These are phyloP conservation scores for Gasteruption jaculator DNA, from an alignment of 2,888 invertebrate genomes.

Conservation along the genomic window DNA sequence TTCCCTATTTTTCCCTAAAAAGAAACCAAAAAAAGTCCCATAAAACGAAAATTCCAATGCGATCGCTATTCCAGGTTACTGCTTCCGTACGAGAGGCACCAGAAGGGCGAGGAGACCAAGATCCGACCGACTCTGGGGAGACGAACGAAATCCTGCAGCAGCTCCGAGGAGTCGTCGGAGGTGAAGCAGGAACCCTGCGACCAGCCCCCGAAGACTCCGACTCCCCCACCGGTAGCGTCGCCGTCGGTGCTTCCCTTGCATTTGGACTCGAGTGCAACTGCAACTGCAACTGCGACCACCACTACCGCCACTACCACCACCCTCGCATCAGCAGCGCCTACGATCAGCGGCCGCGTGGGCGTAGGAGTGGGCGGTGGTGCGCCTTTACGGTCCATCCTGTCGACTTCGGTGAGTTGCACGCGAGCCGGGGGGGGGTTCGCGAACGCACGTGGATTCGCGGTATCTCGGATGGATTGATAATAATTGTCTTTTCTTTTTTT, in stretches of 20 bases:
- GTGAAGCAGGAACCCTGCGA: slow-evolving; percentile 45
- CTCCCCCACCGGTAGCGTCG: no score
- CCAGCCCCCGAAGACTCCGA: slow-evolving; percentile 40
- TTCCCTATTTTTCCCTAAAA: no score
- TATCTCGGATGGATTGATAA: no score
- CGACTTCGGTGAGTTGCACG: slow-evolving; percentile 33
- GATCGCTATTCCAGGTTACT: slow-evolving; percentile 62
- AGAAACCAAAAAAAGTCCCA: background rate
- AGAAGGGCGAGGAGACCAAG: slow-evolving; percentile 53
- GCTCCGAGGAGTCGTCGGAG: slow-evolving; percentile 43
- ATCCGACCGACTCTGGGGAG: slow-evolving; percentile 38
- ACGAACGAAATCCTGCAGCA: slow-evolving; percentile 47
- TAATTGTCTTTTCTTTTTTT: no score
- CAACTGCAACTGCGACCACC: slow-evolving; percentile 32
- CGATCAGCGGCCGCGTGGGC: no score
- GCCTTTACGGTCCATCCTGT: slow-evolving; percentile 33
- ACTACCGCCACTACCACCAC: slow-evolving; percentile 36
- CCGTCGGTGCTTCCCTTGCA: no score
- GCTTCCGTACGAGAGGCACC: slow-evolving; percentile 63
- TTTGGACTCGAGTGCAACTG: no score
- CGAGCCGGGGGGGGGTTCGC: no score
- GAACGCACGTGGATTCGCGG: no score
- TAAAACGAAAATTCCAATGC: slow-evolving; percentile 11
- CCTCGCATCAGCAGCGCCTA: background rate
- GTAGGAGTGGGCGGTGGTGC: no score